Evolutionary conservation across 2,797 vertebrate genomes (phyloP).

Genomic region (Oceanodroma leucorhoa): DNA sequence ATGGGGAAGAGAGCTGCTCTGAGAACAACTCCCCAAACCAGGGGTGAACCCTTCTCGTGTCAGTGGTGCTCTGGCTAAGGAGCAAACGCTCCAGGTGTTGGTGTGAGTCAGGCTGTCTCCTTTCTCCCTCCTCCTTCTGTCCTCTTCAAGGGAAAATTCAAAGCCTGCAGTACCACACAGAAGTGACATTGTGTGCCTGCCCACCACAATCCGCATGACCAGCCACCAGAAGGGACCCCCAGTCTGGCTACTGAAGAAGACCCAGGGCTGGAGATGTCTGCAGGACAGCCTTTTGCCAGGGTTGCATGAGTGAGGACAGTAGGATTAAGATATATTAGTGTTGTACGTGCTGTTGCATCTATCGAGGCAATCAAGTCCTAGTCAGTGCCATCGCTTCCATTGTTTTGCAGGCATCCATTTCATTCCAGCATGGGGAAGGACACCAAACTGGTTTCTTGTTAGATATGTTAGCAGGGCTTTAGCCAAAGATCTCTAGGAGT

Average conservation of each 20-base stretch:
- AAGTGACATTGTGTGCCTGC: neutral
- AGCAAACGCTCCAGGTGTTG: neutral
- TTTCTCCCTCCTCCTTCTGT: neutral
- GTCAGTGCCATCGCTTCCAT: neutral
- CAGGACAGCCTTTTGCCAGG: constrained; percentile 13
- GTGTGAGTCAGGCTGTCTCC: neutral
- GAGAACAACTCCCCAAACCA: neutral
- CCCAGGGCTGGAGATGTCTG: neutral
- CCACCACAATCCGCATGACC: neutral
- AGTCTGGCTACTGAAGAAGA: constrained; percentile 21
- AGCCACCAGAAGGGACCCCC: neutral
- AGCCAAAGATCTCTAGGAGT: constrained; percentile 37
- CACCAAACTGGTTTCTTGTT: constrained; percentile 9
- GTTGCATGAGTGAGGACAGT: neutral
- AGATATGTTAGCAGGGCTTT: neutral
- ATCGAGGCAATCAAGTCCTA: neutral
- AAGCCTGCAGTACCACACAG: neutral
- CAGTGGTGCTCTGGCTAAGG: neutral
- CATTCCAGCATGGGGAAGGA: constrained; percentile 8
- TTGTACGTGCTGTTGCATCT: neutral
- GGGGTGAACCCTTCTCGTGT: neutral
- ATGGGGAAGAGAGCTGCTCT: neutral
- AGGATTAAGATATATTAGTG: neutral
- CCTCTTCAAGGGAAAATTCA: neutral
- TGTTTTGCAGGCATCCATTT: neutral